Evolutionary conservation across 2,797 vertebrate genomes (phyloP).

Genomic region (Alexandromys oeconomus): DNA sequence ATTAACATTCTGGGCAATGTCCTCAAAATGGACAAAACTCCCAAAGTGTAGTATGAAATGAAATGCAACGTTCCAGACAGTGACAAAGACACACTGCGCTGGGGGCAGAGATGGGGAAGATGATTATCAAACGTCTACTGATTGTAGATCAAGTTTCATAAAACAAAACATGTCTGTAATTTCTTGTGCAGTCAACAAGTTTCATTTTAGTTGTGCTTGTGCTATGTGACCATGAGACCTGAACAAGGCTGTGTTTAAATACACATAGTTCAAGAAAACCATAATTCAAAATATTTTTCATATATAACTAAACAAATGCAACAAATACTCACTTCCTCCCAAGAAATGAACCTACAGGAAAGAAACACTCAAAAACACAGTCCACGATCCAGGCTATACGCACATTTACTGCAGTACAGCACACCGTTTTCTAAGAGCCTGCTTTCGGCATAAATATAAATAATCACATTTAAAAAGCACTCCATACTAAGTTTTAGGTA

Average conservation of each 20-base stretch:
- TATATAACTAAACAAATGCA: slow-evolving; percentile 43
- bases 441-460: slow-evolving; percentile 65
- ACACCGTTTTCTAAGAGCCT: slow-evolving; percentile 57
- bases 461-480: slow-evolving; percentile 67
- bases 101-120: not conserved
- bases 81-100: not conserved
- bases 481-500: slow-evolving; percentile 61
- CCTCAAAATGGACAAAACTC: slow-evolving; percentile 45
- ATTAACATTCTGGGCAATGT: not conserved
- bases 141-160: slow-evolving; percentile 61
- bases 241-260: slow-evolving; percentile 49
- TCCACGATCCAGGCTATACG: slow-evolving; percentile 72
- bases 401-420: slow-evolving; percentile 64
- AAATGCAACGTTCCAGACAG: not conserved
- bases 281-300: slow-evolving; percentile 64
- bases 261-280: slow-evolving; percentile 56
- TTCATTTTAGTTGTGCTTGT: slow-evolving; percentile 86
- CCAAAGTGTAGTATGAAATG: slow-evolving; percentile 39
- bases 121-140: slow-evolving; percentile 63
- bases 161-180: slow-evolving; percentile 48
- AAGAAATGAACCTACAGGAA: slow-evolving; percentile 56
- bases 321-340: slow-evolving; percentile 28
- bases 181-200: slow-evolving; percentile 75
- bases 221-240: slow-evolving; percentile 64
- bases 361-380: slow-evolving; percentile 59